Conservation (phyloP, 2,888 invertebrate species). For the Rhogogaster chlorosoma region DNA sequence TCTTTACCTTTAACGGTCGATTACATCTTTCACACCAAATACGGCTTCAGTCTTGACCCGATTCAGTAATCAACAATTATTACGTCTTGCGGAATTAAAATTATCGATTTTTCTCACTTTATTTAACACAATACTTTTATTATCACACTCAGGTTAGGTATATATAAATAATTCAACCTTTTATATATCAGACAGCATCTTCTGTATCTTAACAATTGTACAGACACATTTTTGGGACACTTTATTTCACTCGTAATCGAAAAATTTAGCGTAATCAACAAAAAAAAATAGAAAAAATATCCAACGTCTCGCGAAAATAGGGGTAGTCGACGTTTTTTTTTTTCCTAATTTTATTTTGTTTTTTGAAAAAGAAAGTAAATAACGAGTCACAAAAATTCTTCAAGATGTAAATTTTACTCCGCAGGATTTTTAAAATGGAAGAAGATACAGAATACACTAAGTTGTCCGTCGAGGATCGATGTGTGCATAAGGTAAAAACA, state of each 20-base stretch:
- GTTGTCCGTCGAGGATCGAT: slow-evolving; percentile 93
- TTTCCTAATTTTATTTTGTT: too few relatives aligned
- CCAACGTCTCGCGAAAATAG: background rate
- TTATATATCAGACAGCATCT: background rate
- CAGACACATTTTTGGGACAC: background rate
- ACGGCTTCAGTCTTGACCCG: background rate
- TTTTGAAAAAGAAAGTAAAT: too few relatives aligned
- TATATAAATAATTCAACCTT: background rate
- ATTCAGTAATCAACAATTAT: background rate
- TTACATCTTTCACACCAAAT: slow-evolving; percentile 7
- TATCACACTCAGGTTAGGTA: slow-evolving; percentile 18
- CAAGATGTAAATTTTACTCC: background rate
- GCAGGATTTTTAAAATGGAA: slow-evolving; percentile 81
- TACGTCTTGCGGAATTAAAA: background rate
- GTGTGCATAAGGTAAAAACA: slow-evolving; percentile 88
- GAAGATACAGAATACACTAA: slow-evolving; percentile 94
- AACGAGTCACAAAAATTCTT: background rate
- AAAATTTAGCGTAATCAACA: background rate
- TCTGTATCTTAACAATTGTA: background rate
- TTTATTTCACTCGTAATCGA: background rate
- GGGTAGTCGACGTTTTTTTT: background rate
- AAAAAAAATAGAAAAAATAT: background rate
- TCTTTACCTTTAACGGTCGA: slow-evolving; percentile 42
- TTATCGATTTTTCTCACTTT: slow-evolving; percentile 31
- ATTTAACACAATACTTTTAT: background rate